A percentile compares a stretch with the other conserved stretches of the same genome.
Conservation (phyloP, 64 coral and sea anemone genomes). For the Astreopora myriophthalma region DNA sequence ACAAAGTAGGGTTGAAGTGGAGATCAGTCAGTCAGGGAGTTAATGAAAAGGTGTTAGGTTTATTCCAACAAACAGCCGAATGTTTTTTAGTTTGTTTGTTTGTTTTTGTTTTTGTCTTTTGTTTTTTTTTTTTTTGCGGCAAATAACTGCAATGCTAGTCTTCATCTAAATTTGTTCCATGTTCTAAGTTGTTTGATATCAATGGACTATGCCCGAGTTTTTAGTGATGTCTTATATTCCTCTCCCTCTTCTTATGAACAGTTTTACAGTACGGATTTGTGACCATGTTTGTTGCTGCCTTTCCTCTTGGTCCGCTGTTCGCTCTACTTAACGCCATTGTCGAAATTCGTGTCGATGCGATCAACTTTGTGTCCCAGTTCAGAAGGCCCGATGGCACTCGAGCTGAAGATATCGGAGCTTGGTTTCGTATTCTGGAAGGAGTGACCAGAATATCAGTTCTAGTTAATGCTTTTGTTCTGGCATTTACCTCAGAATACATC, state of each 20-base stretch:
- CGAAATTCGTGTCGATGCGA: constrained; percentile 85
- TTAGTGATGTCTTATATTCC: background rate
- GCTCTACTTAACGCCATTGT: constrained; percentile 75
- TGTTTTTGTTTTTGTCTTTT: too few relatives aligned
- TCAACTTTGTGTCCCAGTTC: constrained; percentile 93
- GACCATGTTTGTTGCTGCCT: constrained; percentile 89
- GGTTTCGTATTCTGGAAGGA: constrained; percentile 80
- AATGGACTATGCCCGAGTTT: too few relatives aligned
- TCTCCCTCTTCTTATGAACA: constrained; percentile 17
- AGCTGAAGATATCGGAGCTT: constrained; percentile 91
- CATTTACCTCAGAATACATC: constrained; percentile 91
- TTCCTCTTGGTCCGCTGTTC: constrained; percentile 82
- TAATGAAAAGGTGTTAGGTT: too few relatives aligned
- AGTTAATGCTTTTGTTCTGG: constrained; percentile 83
- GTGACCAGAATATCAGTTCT: constrained; percentile 78
- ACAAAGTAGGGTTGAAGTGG: too few relatives aligned
- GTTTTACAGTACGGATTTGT: constrained; percentile 94
- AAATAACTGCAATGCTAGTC: too few relatives aligned
- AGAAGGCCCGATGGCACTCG: constrained; percentile 68
- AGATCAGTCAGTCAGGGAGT: too few relatives aligned
- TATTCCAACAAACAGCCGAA: too few relatives aligned
- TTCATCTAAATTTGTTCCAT: too few relatives aligned
- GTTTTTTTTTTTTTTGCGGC: too few relatives aligned
- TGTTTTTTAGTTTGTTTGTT: too few relatives aligned
- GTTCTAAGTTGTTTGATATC: too few relatives aligned